Conservation (phyloP, 2,113 vertebrate species). For the Pardalotus punctatus region DNA sequence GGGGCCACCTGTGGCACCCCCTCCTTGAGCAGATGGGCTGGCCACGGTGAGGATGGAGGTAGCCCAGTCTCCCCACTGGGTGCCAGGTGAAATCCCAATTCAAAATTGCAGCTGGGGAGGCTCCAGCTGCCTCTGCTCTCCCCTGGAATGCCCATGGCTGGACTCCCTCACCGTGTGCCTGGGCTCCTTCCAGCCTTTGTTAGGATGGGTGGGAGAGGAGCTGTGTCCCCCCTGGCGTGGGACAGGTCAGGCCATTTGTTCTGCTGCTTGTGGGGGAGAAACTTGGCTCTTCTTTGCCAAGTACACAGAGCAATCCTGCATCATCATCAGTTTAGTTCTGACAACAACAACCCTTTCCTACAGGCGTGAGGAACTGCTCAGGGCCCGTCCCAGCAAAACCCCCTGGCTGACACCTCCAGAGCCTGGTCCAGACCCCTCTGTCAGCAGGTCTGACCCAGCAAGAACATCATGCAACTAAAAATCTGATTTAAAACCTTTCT, state of each 20-base stretch:
- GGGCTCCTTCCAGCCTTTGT: background rate
- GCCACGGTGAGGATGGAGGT: fast-evolving
- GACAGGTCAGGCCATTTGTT: background rate
- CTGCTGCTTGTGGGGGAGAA: background rate
- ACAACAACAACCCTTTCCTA: background rate
- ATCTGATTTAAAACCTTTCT: background rate
- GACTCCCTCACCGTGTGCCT: fast-evolving
- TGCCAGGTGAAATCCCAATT: background rate
- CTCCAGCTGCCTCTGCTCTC: background rate
- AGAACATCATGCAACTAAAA: background rate
- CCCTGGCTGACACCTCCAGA: background rate
- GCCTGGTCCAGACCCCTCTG: background rate
- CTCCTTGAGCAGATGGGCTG: background rate
- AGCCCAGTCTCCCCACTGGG: background rate
- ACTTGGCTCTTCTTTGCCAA: background rate
- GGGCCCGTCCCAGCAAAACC: background rate
- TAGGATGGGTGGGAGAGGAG: background rate
- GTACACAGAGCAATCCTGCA: background rate
- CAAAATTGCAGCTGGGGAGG: background rate
- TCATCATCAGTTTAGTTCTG: background rate
- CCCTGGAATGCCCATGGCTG: fast-evolving
- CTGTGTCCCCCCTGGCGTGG: fast-evolving
- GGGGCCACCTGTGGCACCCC: background rate
- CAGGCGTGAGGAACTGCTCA: fast-evolving
- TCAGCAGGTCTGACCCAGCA: background rate